phyloP scores from a whole-genome alignment of 2,113 vertebrate species.

The Colaptes auratus region DNA sequence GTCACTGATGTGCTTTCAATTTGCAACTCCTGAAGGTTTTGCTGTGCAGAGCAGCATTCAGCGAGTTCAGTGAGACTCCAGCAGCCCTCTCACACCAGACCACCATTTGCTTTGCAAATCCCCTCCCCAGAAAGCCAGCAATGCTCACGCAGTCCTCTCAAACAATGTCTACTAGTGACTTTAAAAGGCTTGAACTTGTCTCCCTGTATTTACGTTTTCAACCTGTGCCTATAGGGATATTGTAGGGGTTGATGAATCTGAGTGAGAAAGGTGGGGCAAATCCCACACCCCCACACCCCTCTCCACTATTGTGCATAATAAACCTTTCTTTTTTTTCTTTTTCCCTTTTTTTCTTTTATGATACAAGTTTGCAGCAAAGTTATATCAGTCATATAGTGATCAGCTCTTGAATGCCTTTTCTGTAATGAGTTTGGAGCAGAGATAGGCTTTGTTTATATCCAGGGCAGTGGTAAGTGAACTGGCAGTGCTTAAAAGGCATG shows the following conservation, averaged over 20 bases:
- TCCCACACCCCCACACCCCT: too few species aligned
- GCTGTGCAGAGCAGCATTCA: neutral
- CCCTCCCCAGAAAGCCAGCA: neutral
- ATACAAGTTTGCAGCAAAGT: neutral
- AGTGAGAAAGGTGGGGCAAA: neutral
- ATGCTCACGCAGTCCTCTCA: neutral
- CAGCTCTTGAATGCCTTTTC: neutral
- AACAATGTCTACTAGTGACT: neutral
- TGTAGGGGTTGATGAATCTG: neutral
- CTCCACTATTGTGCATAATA: neutral
- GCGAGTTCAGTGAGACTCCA: neutral
- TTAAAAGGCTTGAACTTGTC: conserved; percentile 4
- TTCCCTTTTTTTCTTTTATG: too few species aligned
- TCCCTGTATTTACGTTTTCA: neutral
- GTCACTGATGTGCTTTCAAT: neutral
- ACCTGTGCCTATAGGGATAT: neutral
- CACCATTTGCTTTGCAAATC: neutral
- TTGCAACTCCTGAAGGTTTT: neutral
- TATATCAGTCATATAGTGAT: neutral
- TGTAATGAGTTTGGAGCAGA: neutral
- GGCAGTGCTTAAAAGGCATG: neutral
- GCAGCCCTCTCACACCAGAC: neutral
- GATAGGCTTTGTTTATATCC: neutral
- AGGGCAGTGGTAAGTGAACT: neutral
- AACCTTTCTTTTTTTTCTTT: too few species aligned